Evolutionary conservation across 2,113 vertebrate genomes (phyloP).

Genomic region (Phasianus colchicus): DNA sequence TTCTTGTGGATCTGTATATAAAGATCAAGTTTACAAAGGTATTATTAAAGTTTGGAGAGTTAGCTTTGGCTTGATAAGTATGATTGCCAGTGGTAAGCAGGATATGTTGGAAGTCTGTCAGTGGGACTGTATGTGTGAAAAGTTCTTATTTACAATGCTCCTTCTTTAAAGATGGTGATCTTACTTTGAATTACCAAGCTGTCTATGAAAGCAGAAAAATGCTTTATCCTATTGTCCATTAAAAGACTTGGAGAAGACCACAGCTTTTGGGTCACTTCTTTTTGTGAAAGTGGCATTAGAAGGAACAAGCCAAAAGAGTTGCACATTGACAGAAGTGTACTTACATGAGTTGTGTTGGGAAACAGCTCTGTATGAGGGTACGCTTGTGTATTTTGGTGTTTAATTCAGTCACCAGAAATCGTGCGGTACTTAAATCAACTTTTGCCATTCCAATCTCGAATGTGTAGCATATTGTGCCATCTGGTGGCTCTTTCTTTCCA

Average conservation of each 20-base stretch:
- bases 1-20: neutral
- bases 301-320: neutral
- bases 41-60: neutral
- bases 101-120: neutral
- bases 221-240: neutral
- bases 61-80: neutral
- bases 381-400: neutral
- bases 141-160: neutral
- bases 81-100: neutral
- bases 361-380: neutral
- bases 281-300: neutral
- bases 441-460: neutral
- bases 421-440: neutral
- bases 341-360: neutral
- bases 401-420: neutral
- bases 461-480: constrained; percentile 61
- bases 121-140: neutral
- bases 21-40: neutral
- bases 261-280: neutral
- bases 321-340: neutral
- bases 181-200: neutral
- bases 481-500: constrained; percentile 54
- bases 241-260: neutral
- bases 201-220: neutral
- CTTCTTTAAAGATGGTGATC: neutral